A percentile compares a stretch with the other conserved stretches of the same genome.
Evolutionary conservation across 35 echinoderm and acorn worm genomes (phyloP).

Genomic region (Ophiothrix spiculata): DNA sequence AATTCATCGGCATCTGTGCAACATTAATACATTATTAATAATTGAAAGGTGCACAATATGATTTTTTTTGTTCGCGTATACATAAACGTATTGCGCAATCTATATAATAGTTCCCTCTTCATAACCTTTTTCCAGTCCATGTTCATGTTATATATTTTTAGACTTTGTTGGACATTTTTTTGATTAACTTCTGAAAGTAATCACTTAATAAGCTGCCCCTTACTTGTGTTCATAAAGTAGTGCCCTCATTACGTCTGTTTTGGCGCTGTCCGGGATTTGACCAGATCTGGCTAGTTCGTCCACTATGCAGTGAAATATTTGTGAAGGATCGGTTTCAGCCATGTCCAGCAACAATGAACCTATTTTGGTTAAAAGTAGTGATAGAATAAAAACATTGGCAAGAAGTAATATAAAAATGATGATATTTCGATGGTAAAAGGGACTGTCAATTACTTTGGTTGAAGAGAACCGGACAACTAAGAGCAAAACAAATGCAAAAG

Average conservation of each 20-base stretch:
- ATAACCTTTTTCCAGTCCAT: not conserved
- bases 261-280: not conserved
- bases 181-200: too few species aligned
- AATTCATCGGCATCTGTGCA: too few species aligned
- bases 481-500: too few species aligned
- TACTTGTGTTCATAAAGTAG: not conserved
- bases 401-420: too few species aligned
- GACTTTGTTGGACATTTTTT: not conserved
- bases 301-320: not conserved
- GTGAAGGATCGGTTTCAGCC: not conserved
- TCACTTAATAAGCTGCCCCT: too few species aligned
- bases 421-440: too few species aligned
- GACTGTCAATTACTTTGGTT: too few species aligned
- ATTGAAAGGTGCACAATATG: too few species aligned
- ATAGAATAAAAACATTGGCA: not conserved
- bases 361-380: not conserved
- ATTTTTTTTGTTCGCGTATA: not conserved
- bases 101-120: not conserved
- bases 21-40: too few species aligned
- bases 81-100: not conserved
- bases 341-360: not conserved
- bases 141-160: not conserved
- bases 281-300: not conserved
- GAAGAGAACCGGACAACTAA: too few species aligned
- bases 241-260: not conserved